phyloP scores from a whole-genome alignment of 1,140 invertebrate species.

The Drosophila sechellia region DNA sequence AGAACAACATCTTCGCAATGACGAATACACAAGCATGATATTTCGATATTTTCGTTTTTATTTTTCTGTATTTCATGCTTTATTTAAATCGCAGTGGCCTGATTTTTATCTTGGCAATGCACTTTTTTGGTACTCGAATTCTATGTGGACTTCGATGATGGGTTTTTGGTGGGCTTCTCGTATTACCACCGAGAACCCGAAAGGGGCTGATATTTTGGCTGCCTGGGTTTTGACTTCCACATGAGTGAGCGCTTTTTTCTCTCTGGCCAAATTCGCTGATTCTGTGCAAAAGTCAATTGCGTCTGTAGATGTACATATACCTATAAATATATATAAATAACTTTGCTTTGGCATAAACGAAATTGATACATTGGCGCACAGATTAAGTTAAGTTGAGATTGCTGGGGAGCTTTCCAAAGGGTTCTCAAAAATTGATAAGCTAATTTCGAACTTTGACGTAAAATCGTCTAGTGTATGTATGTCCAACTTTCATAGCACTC shows the following conservation, averaged over 20 bases:
- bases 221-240: constrained; percentile 29
- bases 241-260: constrained; percentile 45
- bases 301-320: not conserved
- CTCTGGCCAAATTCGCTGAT: constrained; percentile 32
- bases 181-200: constrained; percentile 33
- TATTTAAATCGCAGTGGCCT: constrained; percentile 33
- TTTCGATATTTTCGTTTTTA: constrained; percentile 7
- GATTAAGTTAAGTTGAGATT: constrained; percentile 2
- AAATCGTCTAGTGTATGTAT: constrained; percentile 4
- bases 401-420: not conserved
- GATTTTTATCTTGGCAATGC: constrained; percentile 56
- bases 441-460: not conserved
- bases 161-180: constrained; percentile 24
- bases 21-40: constrained; percentile 4
- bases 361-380: constrained; percentile 12
- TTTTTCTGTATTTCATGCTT: constrained; percentile 7
- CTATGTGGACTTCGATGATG: constrained; percentile 42
- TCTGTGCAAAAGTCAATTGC: constrained; percentile 31
- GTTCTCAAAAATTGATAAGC: constrained; percentile 15
- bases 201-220: constrained; percentile 33
- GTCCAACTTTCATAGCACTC: not conserved
- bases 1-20: constrained; percentile 2
- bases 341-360: no score
- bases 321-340: not conserved
- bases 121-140: constrained; percentile 44